Evolutionary conservation across 2,888 invertebrate species (phyloP), one percentile per base, ranked within the genome.

Genomic region (Nowickia ferox): DNA sequence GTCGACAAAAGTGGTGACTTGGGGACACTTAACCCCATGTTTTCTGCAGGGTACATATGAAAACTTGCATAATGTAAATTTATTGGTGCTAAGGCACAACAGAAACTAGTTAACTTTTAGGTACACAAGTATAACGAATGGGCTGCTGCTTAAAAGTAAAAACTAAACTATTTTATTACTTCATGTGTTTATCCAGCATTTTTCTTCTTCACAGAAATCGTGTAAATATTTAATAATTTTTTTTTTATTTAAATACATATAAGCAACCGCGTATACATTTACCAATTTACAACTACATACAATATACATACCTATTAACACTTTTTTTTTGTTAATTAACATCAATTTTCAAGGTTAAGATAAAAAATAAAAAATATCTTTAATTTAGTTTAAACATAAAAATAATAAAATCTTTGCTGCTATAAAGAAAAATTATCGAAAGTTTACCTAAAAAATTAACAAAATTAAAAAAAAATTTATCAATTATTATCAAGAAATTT

Each of bases 291-390:
- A 61, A 11, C 40, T 40, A 13, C 22, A 19, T 19, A 17, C 38
- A 42, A 30, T 61, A 61, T 17, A 30, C 6, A 13, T n/a, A n/a
- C n/a, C n/a, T 69, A 42, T 69, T 71, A 63, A 44, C 61, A 61
- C 61, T 10, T 63, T 75, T 57, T 22, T 78, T 30, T 63, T 38
- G 11, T 72, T 19, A 0, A 44, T 44, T 48, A 46, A 40, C 44
- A 30, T 38, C 10, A 46, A 44, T 46, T 55, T 57, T 76, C 68
- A 77, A 68, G 77, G 77, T 68, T 15, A 57, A 38, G 5, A 68
- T 48, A 17, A 9, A 57, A 66, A 66, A 19, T 65, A 42, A 44
- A 44, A 6, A 8, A 40, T 5, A 42, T 30, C 15, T 40, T 42
- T 69, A 11, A 19, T 30, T 57, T 40, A 22, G 9, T 9, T 61